Percentiles rank a stretch among this genome's conserved stretches.
Evolutionary conservation across 2,797 vertebrate genomes (phyloP).

Genomic region (Naso thynnoides): DNA sequence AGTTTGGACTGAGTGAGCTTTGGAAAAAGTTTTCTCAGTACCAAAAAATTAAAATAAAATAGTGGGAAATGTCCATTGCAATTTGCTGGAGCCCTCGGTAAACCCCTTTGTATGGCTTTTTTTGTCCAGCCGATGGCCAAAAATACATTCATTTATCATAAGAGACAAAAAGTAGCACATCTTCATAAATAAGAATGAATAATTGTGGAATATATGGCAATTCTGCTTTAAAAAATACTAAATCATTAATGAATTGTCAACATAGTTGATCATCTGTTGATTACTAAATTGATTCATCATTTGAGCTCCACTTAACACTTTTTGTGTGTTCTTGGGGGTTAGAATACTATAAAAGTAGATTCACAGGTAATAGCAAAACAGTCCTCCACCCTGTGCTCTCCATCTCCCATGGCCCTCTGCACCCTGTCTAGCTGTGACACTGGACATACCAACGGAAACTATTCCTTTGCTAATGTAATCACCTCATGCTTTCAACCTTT

Average conservation of each 20-base stretch:
- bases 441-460: conserved; percentile 53
- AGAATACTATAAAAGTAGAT: background rate
- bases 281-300: background rate
- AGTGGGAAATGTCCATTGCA: background rate
- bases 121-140: background rate
- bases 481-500: conserved; percentile 49
- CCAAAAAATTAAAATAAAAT: background rate
- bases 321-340: background rate
- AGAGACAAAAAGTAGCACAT: background rate
- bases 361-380: background rate
- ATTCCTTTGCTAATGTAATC: conserved; percentile 65
- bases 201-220: background rate
- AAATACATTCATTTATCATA: background rate
- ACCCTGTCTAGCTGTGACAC: conserved; percentile 30
- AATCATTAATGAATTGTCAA: too few relatives aligned
- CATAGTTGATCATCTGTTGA: background rate
- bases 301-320: too few relatives aligned
- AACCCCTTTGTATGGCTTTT: background rate
- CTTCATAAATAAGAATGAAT: background rate
- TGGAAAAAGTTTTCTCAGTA: background rate
- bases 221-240: background rate
- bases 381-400: background rate
- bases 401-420: conserved; percentile 3
- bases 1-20: background rate
- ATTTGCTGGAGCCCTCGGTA: background rate